Conservation (phyloP, 2,113 vertebrate genomes). For the Epinephelus fuscoguttatus region DNA sequence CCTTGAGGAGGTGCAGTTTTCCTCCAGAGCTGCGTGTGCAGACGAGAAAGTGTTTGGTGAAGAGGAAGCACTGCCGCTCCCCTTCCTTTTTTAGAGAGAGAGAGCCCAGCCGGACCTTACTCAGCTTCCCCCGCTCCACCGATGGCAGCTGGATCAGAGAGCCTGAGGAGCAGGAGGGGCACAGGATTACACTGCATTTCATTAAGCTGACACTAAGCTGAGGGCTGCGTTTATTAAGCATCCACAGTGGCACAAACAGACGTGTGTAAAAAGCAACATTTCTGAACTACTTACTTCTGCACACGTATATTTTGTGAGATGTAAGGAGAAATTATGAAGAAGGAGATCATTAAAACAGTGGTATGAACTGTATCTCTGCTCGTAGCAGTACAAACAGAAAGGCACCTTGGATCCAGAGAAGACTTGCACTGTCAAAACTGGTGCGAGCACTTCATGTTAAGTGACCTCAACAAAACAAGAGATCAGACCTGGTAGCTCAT, state of each 20-base stretch:
- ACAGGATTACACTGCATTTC: conserved; percentile 49
- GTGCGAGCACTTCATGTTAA: background rate
- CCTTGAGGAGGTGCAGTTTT: conserved; percentile 98
- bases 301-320: background rate
- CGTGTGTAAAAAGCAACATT: background rate
- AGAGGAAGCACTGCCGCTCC: conserved; percentile 98
- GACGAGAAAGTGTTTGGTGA: conserved; percentile 98
- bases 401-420: background rate
- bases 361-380: background rate
- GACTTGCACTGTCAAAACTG: conserved; percentile 8
- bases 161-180: conserved; percentile 81
- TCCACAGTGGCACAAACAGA: conserved; percentile 15
- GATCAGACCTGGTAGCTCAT: background rate
- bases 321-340: background rate
- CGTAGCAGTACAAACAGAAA: background rate
- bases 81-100: conserved; percentile 98
- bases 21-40: conserved; percentile 99
- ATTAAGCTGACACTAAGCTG: conserved; percentile 42
- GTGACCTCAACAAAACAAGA: background rate
- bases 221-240: conserved; percentile 19
- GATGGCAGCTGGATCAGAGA: conserved; percentile 98
- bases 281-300: background rate
- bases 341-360: background rate
- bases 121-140: conserved; percentile 96
- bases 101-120: conserved; percentile 97